Evolutionary conservation across 23 tunicate genomes (phyloP).

Genomic region (Corella eumyota): DNA sequence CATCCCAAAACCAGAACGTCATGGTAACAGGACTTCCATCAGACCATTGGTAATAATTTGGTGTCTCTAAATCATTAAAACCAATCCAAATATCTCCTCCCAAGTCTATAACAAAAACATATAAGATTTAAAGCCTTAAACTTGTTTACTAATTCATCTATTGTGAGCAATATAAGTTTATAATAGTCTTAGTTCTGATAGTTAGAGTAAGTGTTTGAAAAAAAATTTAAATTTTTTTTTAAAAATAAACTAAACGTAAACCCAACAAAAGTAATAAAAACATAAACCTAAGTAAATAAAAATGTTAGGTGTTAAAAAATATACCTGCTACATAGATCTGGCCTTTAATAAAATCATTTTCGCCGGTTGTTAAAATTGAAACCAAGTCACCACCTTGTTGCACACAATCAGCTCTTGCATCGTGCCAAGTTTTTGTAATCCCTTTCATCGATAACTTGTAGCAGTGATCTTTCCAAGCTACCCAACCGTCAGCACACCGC

Average conservation of each 20-base stretch:
- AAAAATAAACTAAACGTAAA: no score
- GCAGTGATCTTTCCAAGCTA: slow-evolving; percentile 69
- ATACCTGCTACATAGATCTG: slow-evolving; percentile 39
- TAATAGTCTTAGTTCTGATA: no score
- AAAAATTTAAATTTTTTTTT: no score
- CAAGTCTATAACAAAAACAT: slow-evolving; percentile 10
- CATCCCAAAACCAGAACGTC: slow-evolving; percentile 82
- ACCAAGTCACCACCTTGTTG: slow-evolving; percentile 49
- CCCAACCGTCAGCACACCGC: slow-evolving; percentile 62
- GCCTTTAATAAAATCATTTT: slow-evolving; percentile 47
- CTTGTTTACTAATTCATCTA: no score
- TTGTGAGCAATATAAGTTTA: no score
- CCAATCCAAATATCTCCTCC: slow-evolving; percentile 94
- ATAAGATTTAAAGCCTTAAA: no score
- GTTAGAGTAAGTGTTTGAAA: no score
- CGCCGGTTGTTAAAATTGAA: slow-evolving; percentile 41
- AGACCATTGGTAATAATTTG: slow-evolving; percentile 65
- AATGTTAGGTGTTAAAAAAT: no score
- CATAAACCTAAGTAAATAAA: no score
- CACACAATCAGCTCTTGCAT: slow-evolving; percentile 52
- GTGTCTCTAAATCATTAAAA: slow-evolving; percentile 57
- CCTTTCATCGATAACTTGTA: slow-evolving; percentile 44
- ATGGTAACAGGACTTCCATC: slow-evolving; percentile 73
- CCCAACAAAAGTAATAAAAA: no score
- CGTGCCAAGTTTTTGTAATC: slow-evolving; percentile 37